Evolutionary conservation across 2,888 invertebrate species (phyloP).

Genomic region (Trachelus tabidus): DNA sequence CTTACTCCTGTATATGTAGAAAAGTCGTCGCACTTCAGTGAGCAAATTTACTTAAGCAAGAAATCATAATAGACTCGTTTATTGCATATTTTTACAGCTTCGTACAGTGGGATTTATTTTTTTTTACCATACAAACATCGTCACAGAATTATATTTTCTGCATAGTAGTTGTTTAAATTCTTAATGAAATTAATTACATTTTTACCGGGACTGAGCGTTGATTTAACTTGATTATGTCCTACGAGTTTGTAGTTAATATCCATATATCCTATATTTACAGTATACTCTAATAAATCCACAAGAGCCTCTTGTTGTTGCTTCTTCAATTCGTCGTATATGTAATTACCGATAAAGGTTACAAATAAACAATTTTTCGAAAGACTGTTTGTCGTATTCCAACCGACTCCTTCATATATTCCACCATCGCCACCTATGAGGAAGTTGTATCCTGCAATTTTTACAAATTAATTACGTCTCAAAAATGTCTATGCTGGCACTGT

Average conservation of each 20-base stretch:
- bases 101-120: neutral
- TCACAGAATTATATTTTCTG: neutral
- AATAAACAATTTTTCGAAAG: conserved; percentile 70
- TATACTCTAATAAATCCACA: conserved; percentile 72
- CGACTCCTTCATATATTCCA: conserved; percentile 78
- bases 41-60: neutral
- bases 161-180: neutral
- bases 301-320: conserved; percentile 69
- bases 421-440: conserved; percentile 86
- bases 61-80: neutral
- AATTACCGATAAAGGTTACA: conserved; percentile 80
- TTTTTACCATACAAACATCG: neutral
- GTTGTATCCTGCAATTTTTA: conserved; percentile 62
- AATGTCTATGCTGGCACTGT: too few relatives aligned
- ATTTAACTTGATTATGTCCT: conserved; percentile 75
- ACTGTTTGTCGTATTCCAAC: conserved; percentile 77
- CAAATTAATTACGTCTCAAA: too few relatives aligned
- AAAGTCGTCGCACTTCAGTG: neutral
- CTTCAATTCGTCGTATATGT: conserved; percentile 65
- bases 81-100: neutral
- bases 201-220: conserved; percentile 78
- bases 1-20: neutral
- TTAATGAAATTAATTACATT: conserved; percentile 68
- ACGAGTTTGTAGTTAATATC: conserved; percentile 74
- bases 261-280: conserved; percentile 73